Evolutionary conservation across 2,888 invertebrate species (phyloP), one percentile per base, ranked within the genome.

Genomic region (Iselma pallidipennis): DNA sequence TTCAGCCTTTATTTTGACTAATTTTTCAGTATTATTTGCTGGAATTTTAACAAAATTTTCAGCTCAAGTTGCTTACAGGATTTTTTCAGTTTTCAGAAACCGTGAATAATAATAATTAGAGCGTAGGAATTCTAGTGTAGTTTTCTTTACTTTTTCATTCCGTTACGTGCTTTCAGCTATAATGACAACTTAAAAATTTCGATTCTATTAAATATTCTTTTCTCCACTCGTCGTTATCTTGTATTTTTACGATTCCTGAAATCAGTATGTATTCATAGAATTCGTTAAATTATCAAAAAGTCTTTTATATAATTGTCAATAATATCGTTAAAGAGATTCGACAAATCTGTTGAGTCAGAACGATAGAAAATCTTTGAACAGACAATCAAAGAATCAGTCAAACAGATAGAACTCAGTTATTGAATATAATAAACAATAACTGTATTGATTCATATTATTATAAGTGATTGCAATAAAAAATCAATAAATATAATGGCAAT

Each of bases 221-320:
- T 37, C 14, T 37, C 16, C 14, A 2, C 42, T 37, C 16, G 16
- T 37, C 16, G n/a, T 37, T 37, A 37, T 37, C 14, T 16, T n/a
- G n/a, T 37, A 14, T 6, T 14, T 16, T 16, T 14, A 14, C 42
- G 42, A 6, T 16, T n/a, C 42, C 14, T 37, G 42, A 4, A 37
- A 3, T n/a, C 16, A 14, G 14, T 55, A 23, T 56, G 49, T 56
- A 33, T 50, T 33, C n/a, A 33, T 49, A 9, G 33, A 31, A 56
- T 49, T 56, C 56, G 29, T 49, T 48, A 33, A 56, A 56, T 56
- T 56, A 49, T 56, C 49, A 56, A 56, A 49, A 49, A 49, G 31
- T 26, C 50, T 49, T 56, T 56, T 56, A 56, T 48, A 49, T 49
- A 33, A 28, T 56, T 16, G 16, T 49, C 49, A 14, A n/a, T n/a